Evolutionary conservation across 92 coral and sea anemone species (phyloP).

Genomic region (Porites divaricata): DNA sequence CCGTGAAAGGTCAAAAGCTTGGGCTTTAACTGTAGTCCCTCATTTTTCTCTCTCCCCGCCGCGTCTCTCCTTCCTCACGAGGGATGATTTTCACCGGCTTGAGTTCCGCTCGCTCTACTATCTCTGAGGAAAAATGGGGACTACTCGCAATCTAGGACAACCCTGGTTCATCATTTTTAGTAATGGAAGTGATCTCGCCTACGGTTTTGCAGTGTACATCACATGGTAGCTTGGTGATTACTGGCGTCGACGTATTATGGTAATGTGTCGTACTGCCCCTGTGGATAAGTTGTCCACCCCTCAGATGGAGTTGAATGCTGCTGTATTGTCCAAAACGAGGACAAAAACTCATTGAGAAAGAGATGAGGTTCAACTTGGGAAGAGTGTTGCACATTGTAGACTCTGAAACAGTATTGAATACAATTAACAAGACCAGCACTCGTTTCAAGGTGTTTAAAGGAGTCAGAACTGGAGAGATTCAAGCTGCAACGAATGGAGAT

Average conservation of each 20-base stretch:
- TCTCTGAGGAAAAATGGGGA: too few relatives aligned
- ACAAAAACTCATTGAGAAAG: conserved; percentile 53
- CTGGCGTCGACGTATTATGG: conserved; percentile 68
- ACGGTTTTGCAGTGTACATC: conserved; percentile 68
- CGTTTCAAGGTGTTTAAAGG: conserved; percentile 67
- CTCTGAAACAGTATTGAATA: conserved; percentile 67
- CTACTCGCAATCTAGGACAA: conserved; percentile 3
- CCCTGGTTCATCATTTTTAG: conserved; percentile 70
- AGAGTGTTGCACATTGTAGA: conserved; percentile 57
- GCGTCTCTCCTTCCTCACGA: too few relatives aligned
- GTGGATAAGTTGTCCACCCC: conserved; percentile 58
- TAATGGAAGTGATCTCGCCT: conserved; percentile 67
- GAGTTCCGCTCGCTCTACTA: too few relatives aligned
- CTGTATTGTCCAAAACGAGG: conserved; percentile 70
- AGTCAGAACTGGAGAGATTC: conserved; percentile 65
- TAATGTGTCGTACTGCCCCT: conserved; percentile 71
- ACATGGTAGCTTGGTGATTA: conserved; percentile 67
- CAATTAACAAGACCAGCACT: conserved; percentile 71
- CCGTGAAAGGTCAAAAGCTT: too few relatives aligned
- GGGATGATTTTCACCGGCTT: too few relatives aligned
- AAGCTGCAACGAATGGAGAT: conserved; percentile 67
- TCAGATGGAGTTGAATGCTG: conserved; percentile 65
- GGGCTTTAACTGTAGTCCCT: too few relatives aligned
- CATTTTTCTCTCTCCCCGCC: too few relatives aligned
- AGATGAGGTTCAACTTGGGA: conserved; percentile 60